Evolutionary conservation across 92 coral and sea anemone genomes (phyloP).

Genomic region (Blastomussa wellsi): DNA sequence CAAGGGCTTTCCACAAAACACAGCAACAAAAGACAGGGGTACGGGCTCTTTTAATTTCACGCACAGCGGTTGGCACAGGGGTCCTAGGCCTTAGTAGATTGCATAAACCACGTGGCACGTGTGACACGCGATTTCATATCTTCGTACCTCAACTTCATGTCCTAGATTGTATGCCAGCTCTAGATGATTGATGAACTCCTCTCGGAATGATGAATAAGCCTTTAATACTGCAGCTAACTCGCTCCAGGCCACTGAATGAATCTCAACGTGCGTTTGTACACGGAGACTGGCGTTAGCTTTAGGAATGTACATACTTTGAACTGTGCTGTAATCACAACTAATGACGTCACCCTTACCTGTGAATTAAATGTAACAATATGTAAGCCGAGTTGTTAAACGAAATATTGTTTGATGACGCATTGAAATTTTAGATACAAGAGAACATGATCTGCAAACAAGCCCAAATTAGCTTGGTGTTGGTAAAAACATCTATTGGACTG

Average conservation of each 20-base stretch:
- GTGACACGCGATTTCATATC: too few relatives aligned
- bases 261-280: conserved; percentile 77
- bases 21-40: too few relatives aligned
- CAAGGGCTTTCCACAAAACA: too few relatives aligned
- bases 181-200: conserved; percentile 74
- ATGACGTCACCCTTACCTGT: conserved; percentile 94
- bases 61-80: too few relatives aligned
- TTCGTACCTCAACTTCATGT: conserved; percentile 28
- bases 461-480: too few relatives aligned
- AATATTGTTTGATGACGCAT: not conserved
- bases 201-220: conserved; percentile 87
- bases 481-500: too few relatives aligned
- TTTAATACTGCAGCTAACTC: conserved; percentile 84
- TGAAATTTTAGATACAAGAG: not conserved
- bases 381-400: not conserved
- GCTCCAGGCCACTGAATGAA: conserved; percentile 86
- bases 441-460: not conserved
- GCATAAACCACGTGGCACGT: not conserved
- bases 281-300: conserved; percentile 92
- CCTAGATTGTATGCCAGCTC: conserved; percentile 93
- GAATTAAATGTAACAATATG: not conserved
- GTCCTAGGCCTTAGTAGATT: not conserved
- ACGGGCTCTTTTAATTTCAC: too few relatives aligned
- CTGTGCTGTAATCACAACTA: conserved; percentile 86
- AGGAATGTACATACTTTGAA: conserved; percentile 63